Base-by-base conservation (phyloP, 1,140 invertebrate species). In the Anthonomus grandis region DNA sequence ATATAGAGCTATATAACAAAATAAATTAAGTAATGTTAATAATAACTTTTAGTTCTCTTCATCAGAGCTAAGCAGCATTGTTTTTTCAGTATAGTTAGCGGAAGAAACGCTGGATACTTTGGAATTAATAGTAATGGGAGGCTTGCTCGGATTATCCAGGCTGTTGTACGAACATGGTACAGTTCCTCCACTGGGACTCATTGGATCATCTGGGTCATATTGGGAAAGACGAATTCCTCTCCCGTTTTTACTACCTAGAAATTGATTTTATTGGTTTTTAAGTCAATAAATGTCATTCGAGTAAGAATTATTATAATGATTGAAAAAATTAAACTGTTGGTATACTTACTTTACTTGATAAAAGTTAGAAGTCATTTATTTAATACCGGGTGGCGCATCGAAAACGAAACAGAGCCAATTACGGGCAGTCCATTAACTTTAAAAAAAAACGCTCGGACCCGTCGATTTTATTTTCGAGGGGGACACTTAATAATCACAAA, bases 51-150 rank as follows among this genome's bases (percentile, higher is more conserved):
- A 72, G 77, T 95, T 95, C 76, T 97, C 95, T 75, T 97, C 95
- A 74, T 97, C 95, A 53, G 93, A 96, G 76, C 91, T 95, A 52
- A 97, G 82, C 47, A 97, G 80, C 79, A 95, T 94, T 17, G 93
- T 94, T 78, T 97, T 97, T 78, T 97, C 95, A 75, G 91, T 95
- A 78, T 95, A 94, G 71, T 89, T 89, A n/a, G n/a, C n/a, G 68
- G 85, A 83, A 15, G 62, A 84, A 63, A 90, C 89, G 52, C 88
- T 90, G 3, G 87, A 83, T 21, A 89, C 86, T 18, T 85, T 79
- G 65, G 87, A 84, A 15, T 83, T 78, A 63, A 77, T 73, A 47
- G 79, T 82, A 53, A 72, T 81, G 60, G 67, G 82, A 67, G 68
- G 80, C 70, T 59, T 77, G 61, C 62, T 70, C 34, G 58, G 67